Conservation (phyloP, 1,140 invertebrate species). For the Orchesella cincta region DNA sequence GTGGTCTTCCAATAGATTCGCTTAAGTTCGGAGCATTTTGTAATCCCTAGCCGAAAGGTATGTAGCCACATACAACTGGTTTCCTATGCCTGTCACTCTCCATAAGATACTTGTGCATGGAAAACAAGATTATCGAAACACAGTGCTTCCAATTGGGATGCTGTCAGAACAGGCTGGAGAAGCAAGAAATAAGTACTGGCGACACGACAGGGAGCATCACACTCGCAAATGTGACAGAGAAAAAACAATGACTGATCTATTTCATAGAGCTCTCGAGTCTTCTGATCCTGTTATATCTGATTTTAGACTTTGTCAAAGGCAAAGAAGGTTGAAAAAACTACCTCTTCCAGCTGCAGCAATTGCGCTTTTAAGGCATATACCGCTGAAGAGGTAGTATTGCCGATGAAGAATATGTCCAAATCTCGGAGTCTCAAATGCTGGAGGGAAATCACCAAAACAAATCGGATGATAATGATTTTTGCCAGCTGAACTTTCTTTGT, state of each 20-base stretch:
- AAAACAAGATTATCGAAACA: constrained; percentile 12
- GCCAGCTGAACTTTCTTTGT: no score
- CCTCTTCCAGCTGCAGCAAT: constrained; percentile 12
- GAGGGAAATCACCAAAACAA: no score
- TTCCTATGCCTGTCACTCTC: constrained; percentile 32
- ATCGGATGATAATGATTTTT: no score
- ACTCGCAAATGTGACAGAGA: constrained; percentile 51
- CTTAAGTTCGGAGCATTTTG: constrained; percentile 40
- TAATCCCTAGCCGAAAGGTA: background rate
- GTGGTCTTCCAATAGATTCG: constrained; percentile 5
- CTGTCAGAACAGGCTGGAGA: constrained; percentile 55
- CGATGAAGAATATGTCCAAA: no score
- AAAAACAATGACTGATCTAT: constrained; percentile 52
- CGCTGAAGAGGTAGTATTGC: no score
- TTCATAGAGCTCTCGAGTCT: constrained; percentile 2
- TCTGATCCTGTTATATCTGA: constrained; percentile 26
- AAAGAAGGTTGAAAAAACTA: background rate
- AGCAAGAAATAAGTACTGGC: constrained; percentile 53
- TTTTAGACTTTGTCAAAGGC: background rate
- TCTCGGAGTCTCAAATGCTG: no score
- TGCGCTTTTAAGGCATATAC: no score
- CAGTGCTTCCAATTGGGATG: constrained; percentile 53
- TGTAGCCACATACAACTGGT: constrained; percentile 33
- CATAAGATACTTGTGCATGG: constrained; percentile 45
- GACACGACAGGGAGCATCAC: constrained; percentile 48